phyloP scores from a whole-genome alignment of 64 coral and sea anemone species.

The Actinia tenebrosa region DNA sequence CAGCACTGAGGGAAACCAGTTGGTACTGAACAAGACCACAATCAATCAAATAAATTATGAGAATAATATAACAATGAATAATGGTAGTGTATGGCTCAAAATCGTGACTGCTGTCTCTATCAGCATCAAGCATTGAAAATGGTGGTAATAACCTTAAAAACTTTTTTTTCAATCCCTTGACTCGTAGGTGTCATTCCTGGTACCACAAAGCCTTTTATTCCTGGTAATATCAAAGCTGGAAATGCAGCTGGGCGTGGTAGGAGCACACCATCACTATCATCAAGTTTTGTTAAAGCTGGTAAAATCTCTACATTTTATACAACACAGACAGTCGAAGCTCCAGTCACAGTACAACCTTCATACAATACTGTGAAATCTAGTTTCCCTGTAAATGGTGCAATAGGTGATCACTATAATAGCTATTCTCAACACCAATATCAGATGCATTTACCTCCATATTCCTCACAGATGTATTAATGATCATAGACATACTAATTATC shows the following conservation, averaged over 20 bases:
- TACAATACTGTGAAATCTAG: too few relatives aligned
- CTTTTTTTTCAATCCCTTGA: neutral
- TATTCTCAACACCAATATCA: neutral
- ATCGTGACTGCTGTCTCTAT: too few relatives aligned
- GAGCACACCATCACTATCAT: neutral
- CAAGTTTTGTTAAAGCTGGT: constrained; percentile 35
- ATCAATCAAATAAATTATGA: too few relatives aligned
- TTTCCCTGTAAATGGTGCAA: neutral
- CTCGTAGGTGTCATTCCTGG: neutral
- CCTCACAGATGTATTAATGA: neutral
- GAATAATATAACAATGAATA: too few relatives aligned
- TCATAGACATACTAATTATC: neutral
- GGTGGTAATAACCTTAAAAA: too few relatives aligned
- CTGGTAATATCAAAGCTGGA: neutral
- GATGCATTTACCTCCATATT: neutral
- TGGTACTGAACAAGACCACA: too few relatives aligned
- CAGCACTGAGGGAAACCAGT: too few relatives aligned
- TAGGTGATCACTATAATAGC: neutral
- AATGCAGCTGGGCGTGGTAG: constrained; percentile 4
- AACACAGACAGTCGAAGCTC: neutral
- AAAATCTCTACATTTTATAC: neutral
- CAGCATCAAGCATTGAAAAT: too few relatives aligned
- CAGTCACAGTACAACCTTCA: neutral
- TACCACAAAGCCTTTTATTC: too few relatives aligned
- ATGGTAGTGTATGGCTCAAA: too few relatives aligned